Conservation (phyloP, 1,140 invertebrate genomes). For the Saccostrea cuccullata region DNA sequence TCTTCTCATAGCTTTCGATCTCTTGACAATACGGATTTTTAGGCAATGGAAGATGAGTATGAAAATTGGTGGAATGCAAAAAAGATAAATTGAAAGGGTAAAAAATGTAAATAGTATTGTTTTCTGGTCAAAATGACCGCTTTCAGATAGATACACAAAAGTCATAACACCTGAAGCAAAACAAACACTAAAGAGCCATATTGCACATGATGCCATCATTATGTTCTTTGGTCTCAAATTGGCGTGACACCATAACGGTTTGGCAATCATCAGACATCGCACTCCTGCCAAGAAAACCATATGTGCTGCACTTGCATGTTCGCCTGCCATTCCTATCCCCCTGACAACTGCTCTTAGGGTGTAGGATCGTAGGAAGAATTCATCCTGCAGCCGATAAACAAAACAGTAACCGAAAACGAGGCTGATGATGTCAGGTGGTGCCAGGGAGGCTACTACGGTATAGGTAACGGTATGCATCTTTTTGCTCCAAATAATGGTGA, state of each 20-base stretch:
- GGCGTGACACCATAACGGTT: background rate
- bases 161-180: background rate
- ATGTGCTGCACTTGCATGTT: background rate
- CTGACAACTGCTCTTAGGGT: background rate
- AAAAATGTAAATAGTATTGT: slow-evolving; percentile 4
- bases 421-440: background rate
- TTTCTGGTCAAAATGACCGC: background rate
- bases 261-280: background rate
- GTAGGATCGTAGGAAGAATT: background rate
- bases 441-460: background rate
- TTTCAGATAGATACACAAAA: background rate
- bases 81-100: background rate
- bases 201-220: background rate
- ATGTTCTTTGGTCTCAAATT: background rate
- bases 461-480: background rate
- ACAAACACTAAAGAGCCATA: background rate
- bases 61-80: background rate
- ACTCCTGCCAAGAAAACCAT: background rate
- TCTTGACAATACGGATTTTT: background rate
- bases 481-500: background rate
- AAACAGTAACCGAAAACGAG: background rate
- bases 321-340: background rate
- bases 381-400: background rate
- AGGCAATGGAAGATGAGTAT: background rate
- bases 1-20: background rate